A percentile compares a stretch with the other conserved stretches of the same genome.
phyloP scores from a whole-genome alignment of 2,113 vertebrate species.

The Strigops habroptila region DNA sequence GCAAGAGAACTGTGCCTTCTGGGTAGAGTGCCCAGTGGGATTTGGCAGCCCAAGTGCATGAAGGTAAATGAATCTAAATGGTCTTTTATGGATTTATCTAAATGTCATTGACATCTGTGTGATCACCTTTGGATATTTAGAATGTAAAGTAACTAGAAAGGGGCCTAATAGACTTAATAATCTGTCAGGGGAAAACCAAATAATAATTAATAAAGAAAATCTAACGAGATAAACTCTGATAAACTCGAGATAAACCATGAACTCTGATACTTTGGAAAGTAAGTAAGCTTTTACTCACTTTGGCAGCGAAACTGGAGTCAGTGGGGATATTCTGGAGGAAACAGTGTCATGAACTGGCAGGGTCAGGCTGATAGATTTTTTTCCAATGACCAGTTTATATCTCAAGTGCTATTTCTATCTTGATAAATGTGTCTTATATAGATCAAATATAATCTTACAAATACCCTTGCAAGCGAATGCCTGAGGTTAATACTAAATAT shows the following conservation, averaged over 20 bases:
- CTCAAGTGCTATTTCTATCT: background rate
- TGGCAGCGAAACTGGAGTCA: background rate
- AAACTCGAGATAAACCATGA: too few species aligned
- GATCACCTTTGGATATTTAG: background rate
- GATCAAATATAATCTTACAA: background rate
- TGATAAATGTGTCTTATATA: background rate
- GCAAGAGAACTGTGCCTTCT: background rate
- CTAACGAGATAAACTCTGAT: too few species aligned
- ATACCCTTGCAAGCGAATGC: background rate
- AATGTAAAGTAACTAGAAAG: background rate
- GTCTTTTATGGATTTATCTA: background rate
- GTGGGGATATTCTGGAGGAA: background rate
- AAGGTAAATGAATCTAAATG: background rate
- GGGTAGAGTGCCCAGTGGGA: background rate
- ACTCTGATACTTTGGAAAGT: background rate
- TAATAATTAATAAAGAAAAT: background rate
- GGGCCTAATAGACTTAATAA: background rate
- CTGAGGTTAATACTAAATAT: background rate
- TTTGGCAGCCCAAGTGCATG: background rate
- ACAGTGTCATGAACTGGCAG: background rate
- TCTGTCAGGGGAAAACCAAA: rapidly evolving
- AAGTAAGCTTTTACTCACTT: background rate
- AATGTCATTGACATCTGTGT: background rate
- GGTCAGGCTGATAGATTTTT: background rate
- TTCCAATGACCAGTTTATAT: background rate